These are phyloP conservation scores for Mustela nigripes DNA, from an alignment of 2,113 vertebrate species.

Conservation along the genomic window DNA sequence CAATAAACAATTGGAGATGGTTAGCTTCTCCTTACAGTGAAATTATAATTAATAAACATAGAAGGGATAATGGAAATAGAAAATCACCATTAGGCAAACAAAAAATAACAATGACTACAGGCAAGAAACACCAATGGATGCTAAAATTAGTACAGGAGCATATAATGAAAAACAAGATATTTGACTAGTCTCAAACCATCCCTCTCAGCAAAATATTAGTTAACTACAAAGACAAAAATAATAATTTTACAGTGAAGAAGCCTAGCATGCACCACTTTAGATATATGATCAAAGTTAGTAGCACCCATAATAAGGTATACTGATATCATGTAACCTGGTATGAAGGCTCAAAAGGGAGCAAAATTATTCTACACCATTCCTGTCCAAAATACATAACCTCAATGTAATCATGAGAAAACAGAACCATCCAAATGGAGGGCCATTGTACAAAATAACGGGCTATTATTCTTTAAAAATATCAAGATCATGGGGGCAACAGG, in stretches of 20 bases:
- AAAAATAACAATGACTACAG: not conserved
- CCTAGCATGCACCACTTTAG: not conserved
- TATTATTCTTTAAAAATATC: conserved; percentile 6
- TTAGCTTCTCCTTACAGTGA: not conserved
- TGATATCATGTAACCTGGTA: not conserved
- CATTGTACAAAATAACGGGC: conserved; percentile 28
- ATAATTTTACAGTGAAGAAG: not conserved
- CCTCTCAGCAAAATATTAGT: not conserved
- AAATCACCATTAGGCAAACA: conserved; percentile 31
- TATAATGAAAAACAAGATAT: conserved; percentile 8
- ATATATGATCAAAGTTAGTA: not conserved
- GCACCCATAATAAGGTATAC: not conserved
- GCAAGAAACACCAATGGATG: not conserved
- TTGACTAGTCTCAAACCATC: not conserved
- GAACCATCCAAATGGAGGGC: not conserved
- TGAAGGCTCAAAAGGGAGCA: not conserved
- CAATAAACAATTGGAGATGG: not conserved
- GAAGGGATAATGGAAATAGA: conserved; percentile 32
- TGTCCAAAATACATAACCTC: not conserved
- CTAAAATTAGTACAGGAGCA: not conserved
- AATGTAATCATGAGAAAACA: conserved; percentile 34
- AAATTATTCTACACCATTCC: not conserved
- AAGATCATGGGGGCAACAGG: not conserved
- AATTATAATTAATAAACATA: conserved; percentile 9
- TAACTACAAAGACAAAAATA: conserved; percentile 53